A percentile compares a stretch with the other conserved stretches of the same genome.
Evolutionary conservation across 2,113 vertebrate genomes (phyloP).

Genomic region (Anser cygnoides): DNA sequence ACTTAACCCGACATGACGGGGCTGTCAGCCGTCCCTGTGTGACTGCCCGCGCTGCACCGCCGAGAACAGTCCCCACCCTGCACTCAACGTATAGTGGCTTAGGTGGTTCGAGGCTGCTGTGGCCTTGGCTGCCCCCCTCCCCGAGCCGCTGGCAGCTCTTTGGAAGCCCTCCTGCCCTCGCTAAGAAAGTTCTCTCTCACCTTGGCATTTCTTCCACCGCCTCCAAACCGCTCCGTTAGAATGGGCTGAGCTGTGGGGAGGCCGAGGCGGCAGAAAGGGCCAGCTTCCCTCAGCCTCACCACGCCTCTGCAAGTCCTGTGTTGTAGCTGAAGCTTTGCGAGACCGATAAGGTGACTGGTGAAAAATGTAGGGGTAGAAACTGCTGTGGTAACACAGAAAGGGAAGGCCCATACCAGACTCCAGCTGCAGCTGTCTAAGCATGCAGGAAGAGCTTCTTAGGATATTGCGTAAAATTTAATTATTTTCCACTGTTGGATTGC

Average conservation of each 20-base stretch:
- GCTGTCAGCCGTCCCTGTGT: accelerated
- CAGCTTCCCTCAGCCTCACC: background rate
- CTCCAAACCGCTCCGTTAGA: background rate
- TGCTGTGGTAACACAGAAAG: background rate
- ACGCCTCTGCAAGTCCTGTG: accelerated
- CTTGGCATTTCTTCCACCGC: background rate
- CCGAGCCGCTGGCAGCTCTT: no score
- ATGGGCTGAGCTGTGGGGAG: background rate
- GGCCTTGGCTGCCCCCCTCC: no score
- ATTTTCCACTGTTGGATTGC: background rate
- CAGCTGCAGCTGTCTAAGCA: accelerated
- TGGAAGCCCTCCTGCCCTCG: background rate
- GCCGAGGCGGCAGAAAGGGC: background rate
- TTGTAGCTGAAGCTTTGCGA: accelerated
- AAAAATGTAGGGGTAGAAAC: accelerated
- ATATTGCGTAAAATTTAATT: background rate
- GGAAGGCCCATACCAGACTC: background rate
- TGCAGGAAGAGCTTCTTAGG: background rate
- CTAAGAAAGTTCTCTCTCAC: background rate
- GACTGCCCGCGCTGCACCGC: background rate
- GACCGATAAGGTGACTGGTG: accelerated
- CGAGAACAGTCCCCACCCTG: accelerated
- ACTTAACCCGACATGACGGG: no score
- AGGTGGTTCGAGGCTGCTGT: background rate
- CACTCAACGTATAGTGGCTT: accelerated